These are phyloP conservation scores for Bubo blakistoni DNA, from an alignment of 2,113 vertebrate species.

Conservation along the genomic window DNA sequence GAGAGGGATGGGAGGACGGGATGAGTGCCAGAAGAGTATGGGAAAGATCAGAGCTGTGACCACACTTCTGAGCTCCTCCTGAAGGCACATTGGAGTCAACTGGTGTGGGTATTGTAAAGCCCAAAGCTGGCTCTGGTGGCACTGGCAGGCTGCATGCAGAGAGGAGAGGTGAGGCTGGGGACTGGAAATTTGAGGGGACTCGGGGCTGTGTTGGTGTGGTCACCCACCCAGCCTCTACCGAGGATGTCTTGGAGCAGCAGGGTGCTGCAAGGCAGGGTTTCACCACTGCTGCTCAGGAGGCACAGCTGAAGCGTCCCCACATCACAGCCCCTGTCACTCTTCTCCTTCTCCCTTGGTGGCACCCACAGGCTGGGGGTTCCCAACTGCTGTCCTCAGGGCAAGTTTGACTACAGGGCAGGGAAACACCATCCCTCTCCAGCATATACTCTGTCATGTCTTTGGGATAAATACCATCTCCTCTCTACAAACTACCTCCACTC, in stretches of 20 bases:
- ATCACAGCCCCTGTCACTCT: background rate
- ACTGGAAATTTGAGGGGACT: fast-evolving
- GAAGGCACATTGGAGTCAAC: background rate
- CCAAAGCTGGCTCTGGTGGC: background rate
- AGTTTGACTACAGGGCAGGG: background rate
- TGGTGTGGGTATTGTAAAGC: background rate
- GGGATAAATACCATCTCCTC: background rate
- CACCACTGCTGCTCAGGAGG: background rate
- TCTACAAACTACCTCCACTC: fast-evolving
- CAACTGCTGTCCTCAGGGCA: background rate
- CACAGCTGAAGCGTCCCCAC: background rate
- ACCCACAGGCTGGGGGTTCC: background rate
- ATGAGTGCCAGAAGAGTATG: background rate
- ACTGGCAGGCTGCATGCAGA: background rate
- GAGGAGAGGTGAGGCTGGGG: background rate
- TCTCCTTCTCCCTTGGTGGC: background rate
- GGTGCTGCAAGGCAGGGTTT: background rate
- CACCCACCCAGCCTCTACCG: background rate
- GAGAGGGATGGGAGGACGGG: background rate
- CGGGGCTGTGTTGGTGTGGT: background rate
- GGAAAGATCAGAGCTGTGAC: background rate
- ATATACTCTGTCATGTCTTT: background rate
- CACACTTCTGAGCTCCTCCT: background rate
- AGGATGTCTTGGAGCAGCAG: background rate
- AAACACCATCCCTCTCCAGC: background rate